Conservation (phyloP, 2,797 vertebrate species). For the Lacerta viridis region DNA sequence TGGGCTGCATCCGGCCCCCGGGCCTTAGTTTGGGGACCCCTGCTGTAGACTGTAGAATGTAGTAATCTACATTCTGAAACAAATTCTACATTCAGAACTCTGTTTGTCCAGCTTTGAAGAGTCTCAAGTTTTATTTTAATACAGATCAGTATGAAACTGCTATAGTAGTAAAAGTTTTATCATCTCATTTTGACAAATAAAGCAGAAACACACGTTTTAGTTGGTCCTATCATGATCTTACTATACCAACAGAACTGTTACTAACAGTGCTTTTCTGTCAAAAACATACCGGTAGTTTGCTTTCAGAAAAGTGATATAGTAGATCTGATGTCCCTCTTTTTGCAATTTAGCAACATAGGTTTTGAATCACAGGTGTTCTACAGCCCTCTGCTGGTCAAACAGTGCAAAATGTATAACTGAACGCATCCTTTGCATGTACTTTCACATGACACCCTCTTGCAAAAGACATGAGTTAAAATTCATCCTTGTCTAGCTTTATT, state of each 20-base stretch:
- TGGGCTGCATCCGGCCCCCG: no score
- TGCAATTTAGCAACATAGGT: constrained; percentile 1
- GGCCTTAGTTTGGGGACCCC: no score
- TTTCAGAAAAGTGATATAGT: neutral
- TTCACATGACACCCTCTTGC: neutral
- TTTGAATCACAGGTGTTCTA: constrained; percentile 27
- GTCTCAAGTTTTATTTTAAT: neutral
- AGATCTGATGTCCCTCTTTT: neutral
- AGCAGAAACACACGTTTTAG: neutral
- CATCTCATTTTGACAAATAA: neutral
- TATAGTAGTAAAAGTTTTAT: constrained; percentile 5
- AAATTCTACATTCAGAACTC: neutral
- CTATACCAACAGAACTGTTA: neutral
- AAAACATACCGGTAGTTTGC: neutral
- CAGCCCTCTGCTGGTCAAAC: constrained; percentile 66
- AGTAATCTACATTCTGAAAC: neutral
- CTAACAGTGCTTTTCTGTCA: neutral
- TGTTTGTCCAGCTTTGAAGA: constrained; percentile 21
- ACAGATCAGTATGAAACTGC: constrained; percentile 21
- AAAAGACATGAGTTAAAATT: constrained; percentile 37
- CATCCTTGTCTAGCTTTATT: neutral
- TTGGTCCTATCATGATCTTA: neutral
- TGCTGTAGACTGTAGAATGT: neutral
- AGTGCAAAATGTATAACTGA: neutral
- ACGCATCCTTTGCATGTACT: neutral